A percentile compares a stretch with the other conserved stretches of the same genome.
These are phyloP conservation scores for Sorex maritimensis DNA, from an alignment of 2,797 vertebrate genomes.

Conservation along the genomic window DNA sequence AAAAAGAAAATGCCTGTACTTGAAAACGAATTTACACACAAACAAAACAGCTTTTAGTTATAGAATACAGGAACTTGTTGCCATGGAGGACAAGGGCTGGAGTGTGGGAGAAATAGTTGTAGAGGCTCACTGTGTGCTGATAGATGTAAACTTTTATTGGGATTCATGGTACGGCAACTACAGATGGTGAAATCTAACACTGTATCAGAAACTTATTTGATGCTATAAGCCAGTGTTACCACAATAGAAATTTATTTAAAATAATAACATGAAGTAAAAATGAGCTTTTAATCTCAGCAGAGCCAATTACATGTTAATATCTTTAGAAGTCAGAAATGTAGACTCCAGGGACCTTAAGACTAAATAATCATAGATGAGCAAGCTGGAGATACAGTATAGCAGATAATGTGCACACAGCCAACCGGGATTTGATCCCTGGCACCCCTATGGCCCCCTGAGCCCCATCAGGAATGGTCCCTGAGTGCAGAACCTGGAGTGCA, in stretches of 20 bases:
- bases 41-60: background rate
- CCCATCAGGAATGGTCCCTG: no score
- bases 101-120: background rate
- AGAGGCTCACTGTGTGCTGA: background rate
- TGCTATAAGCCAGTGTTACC: background rate
- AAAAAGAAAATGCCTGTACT: background rate
- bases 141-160: background rate
- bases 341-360: background rate
- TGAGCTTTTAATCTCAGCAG: constrained; percentile 32
- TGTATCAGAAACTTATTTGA: background rate
- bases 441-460: no score
- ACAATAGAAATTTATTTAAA: background rate
- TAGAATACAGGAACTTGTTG: background rate
- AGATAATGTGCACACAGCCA: no score
- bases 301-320: background rate
- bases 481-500: no score
- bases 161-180: background rate
- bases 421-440: background rate
- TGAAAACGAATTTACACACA: background rate
- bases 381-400: no score
- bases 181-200: background rate
- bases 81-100: background rate
- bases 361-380: background rate
- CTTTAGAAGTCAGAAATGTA: background rate
- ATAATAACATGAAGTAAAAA: background rate